Percentiles rank a stretch among this genome's conserved stretches.
phyloP scores from a whole-genome alignment of 2,113 vertebrate species.

The Cololabis saira region DNA sequence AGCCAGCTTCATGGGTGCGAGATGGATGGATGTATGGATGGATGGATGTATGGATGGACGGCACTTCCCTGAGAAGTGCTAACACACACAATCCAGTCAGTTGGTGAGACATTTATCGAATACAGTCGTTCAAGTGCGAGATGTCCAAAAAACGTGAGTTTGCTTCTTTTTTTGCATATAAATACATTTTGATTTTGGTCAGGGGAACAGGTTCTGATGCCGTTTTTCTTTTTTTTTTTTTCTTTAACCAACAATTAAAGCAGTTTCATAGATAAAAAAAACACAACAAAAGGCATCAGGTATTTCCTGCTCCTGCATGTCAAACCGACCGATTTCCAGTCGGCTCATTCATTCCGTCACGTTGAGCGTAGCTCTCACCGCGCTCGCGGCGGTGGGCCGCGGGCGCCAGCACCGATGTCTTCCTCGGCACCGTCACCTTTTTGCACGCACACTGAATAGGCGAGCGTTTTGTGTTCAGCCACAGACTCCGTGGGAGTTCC shows the following conservation, averaged over 20 bases:
- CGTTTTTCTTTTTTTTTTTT: too few species aligned
- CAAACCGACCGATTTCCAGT: slow-evolving; percentile 8
- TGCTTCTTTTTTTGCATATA: too few species aligned
- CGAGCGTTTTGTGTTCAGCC: slow-evolving; percentile 3
- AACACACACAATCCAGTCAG: neutral
- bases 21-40: too few species aligned
- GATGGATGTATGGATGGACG: too few species aligned
- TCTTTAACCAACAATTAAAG: too few species aligned
- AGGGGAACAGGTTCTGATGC: too few species aligned
- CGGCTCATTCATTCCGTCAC: slow-evolving; percentile 14
- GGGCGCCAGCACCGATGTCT: slow-evolving; percentile 15
- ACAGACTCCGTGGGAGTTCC: slow-evolving; percentile 17
- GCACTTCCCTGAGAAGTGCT: too few species aligned
- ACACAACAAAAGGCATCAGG: too few species aligned
- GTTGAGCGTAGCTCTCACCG: slow-evolving; percentile 17
- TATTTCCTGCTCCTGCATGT: slow-evolving; percentile 6
- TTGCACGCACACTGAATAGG: slow-evolving; percentile 13
- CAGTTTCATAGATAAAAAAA: too few species aligned
- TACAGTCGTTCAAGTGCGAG: too few species aligned
- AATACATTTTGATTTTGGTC: too few species aligned
- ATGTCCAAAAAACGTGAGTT: too few species aligned
- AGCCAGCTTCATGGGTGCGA: slow-evolving; percentile 16
- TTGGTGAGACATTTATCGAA: neutral
- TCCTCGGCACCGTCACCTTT: slow-evolving; percentile 19
- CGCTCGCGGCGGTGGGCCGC: slow-evolving; percentile 14